Percentiles rank a stretch among this genome's conserved stretches.
Evolutionary conservation across 2,113 vertebrate species (phyloP).

Genomic region (Calonectris borealis): DNA sequence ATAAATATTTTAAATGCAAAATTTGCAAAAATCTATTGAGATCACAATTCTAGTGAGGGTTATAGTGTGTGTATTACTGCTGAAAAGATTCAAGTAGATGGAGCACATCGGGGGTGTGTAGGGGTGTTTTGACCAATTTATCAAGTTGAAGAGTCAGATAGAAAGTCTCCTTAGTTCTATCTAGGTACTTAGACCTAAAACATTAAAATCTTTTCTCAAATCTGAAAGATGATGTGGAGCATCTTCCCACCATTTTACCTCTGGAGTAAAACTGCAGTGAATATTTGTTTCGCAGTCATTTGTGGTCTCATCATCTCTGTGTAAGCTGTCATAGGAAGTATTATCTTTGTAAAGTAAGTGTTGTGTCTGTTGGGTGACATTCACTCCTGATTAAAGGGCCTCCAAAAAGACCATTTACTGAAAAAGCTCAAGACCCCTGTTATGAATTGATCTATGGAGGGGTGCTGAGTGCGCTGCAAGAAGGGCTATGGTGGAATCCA

Average conservation of each 20-base stretch:
- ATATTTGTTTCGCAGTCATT: not conserved
- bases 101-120: not conserved
- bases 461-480: not conserved
- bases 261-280: not conserved
- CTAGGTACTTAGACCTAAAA: not conserved
- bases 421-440: not conserved
- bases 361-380: not conserved
- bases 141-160: conserved; percentile 43
- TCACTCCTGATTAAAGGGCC: not conserved
- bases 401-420: not conserved
- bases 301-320: not conserved
- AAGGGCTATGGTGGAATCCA: not conserved
- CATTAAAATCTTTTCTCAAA: not conserved
- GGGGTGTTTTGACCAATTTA: conserved; percentile 28
- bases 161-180: not conserved
- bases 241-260: conserved; percentile 11
- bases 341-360: not conserved
- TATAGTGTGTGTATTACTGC: not conserved
- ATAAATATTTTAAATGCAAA: not conserved
- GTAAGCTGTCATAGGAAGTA: not conserved
- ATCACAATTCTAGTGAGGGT: not conserved
- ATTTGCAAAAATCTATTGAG: not conserved
- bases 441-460: not conserved
- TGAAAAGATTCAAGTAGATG: not conserved
- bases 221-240: not conserved